phyloP scores from a whole-genome alignment of 2,797 vertebrate genomes.

The Notamacropus eugenii region DNA sequence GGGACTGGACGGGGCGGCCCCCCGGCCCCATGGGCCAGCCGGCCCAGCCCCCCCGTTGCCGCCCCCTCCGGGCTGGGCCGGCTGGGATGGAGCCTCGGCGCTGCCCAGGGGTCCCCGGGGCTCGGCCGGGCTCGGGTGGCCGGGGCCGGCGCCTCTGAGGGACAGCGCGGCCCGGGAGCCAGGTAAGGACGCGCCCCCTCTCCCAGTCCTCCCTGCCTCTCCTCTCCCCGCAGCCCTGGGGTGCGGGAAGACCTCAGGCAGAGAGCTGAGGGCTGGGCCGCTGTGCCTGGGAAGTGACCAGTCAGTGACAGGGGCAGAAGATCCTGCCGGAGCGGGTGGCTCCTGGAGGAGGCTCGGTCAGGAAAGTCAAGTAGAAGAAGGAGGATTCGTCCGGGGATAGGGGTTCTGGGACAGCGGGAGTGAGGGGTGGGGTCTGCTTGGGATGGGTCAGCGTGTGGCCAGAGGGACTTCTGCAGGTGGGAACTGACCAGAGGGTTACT shows the following conservation, averaged over 20 bases:
- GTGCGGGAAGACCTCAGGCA: background rate
- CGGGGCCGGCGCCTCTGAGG: constrained; percentile 66
- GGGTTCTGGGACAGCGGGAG: background rate
- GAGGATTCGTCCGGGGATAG: background rate
- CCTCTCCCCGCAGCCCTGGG: background rate
- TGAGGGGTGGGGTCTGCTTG: background rate
- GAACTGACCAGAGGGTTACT: background rate
- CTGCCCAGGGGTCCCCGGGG: constrained; percentile 60
- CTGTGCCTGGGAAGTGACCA: background rate
- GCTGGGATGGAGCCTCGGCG: constrained; percentile 73
- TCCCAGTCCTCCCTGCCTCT: background rate
- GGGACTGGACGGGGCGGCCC: constrained; percentile 57
- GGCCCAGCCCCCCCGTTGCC: constrained; percentile 69
- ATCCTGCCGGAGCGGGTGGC: background rate
- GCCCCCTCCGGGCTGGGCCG: constrained; percentile 73
- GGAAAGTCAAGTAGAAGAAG: background rate
- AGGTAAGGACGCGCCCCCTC: constrained; percentile 68
- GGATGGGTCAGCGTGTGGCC: background rate
- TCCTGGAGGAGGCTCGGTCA: background rate
- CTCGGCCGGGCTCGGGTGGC: constrained; percentile 70
- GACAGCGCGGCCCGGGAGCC: constrained; percentile 56
- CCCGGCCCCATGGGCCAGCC: constrained; percentile 47
- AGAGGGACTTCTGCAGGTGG: background rate
- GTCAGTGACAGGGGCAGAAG: background rate
- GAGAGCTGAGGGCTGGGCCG: background rate